These are phyloP conservation scores for Pseudococcus viburni DNA, from an alignment of 2,888 invertebrate species.

Conservation along the genomic window DNA sequence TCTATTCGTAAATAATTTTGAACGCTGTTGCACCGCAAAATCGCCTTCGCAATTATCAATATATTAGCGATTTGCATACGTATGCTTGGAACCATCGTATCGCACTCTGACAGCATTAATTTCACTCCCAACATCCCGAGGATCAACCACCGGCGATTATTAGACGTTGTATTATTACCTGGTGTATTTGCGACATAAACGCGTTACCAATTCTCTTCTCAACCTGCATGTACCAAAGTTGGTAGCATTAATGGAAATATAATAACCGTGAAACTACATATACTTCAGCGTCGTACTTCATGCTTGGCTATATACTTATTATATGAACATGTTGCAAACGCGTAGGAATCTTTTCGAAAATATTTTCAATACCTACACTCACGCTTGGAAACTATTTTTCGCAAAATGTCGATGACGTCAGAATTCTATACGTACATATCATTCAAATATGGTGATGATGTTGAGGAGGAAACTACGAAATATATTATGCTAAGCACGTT, in stretches of 20 bases:
- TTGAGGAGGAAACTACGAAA: neutral
- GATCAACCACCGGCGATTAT: neutral
- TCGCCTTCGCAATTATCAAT: neutral
- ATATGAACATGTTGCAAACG: neutral
- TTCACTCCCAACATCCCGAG: neutral
- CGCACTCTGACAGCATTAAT: neutral
- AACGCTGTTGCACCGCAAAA: neutral
- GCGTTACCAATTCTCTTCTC: neutral
- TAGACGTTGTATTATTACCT: neutral
- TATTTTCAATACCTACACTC: slow-evolving; percentile 10
- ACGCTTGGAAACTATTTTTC: neutral
- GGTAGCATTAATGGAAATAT: slow-evolving; percentile 17
- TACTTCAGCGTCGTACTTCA: neutral
- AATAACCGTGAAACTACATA: slow-evolving; percentile 14
- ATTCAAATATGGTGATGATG: neutral
- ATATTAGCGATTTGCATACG: neutral
- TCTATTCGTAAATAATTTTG: neutral
- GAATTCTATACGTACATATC: neutral
- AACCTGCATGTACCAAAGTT: neutral
- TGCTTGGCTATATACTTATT: neutral
- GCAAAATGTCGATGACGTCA: neutral
- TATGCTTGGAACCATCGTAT: neutral
- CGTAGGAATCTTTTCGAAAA: slow-evolving; percentile 22
- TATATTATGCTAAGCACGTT: slow-evolving; percentile 1
- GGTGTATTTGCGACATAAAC: neutral